Evolutionary conservation across 2,797 vertebrate species (phyloP).

Genomic region (Rhinichthys osculus): DNA sequence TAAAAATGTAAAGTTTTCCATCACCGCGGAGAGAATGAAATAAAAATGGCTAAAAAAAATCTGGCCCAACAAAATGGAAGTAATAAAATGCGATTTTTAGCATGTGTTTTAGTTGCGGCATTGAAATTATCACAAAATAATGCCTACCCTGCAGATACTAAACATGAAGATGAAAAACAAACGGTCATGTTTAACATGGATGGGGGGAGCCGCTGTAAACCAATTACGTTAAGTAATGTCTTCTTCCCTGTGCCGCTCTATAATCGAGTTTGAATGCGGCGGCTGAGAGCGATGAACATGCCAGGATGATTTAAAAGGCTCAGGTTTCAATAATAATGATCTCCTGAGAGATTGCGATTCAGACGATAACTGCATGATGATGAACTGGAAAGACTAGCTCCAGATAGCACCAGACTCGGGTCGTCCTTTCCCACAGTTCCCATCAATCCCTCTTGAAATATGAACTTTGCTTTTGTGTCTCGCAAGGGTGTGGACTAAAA

Average conservation of each 20-base stretch:
- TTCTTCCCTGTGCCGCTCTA: not conserved
- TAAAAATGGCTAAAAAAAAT: not conserved
- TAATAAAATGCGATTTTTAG: not conserved
- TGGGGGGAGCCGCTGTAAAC: not conserved
- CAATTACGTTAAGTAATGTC: not conserved
- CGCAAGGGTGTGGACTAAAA: not conserved
- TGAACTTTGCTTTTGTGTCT: not conserved
- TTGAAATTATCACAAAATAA: not conserved
- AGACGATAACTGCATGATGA: not conserved
- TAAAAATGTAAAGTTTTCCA: slow-evolving; percentile 19
- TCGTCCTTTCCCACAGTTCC: not conserved
- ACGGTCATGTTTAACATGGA: too few species aligned
- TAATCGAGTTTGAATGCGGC: not conserved
- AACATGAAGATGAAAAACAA: not conserved
- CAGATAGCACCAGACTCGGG: not conserved
- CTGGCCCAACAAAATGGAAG: not conserved
- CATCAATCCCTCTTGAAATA: not conserved
- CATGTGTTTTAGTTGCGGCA: not conserved
- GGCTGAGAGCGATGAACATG: slow-evolving; percentile 16
- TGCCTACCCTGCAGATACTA: not conserved
- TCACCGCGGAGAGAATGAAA: slow-evolving; percentile 16
- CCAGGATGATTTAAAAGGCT: slow-evolving; percentile 28
- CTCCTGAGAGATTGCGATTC: slow-evolving; percentile 36
- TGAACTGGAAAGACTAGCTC: slow-evolving; percentile 3
- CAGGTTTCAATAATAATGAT: slow-evolving; percentile 30